Evolutionary conservation across 2,888 invertebrate genomes (phyloP).

Genomic region (Drosophila setosimentum): DNA sequence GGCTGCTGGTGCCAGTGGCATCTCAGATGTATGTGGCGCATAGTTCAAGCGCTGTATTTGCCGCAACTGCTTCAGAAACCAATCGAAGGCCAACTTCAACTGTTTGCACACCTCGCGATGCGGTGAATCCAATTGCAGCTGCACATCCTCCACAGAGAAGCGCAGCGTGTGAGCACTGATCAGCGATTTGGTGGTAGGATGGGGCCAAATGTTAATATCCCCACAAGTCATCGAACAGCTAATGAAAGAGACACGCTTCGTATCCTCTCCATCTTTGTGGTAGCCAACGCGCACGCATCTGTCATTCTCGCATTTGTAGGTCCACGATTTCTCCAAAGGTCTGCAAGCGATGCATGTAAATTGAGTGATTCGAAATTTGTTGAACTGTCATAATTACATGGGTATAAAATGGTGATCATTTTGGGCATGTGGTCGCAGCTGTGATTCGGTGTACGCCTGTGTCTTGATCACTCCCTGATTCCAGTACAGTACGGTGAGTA

Average conservation of each 20-base stretch:
- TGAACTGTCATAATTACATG: slow-evolving; percentile 71
- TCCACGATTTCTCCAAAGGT: slow-evolving; percentile 88
- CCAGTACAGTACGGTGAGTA: slow-evolving; percentile 88
- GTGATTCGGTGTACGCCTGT: slow-evolving; percentile 84
- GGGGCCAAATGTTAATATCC: slow-evolving; percentile 90
- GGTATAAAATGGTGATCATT: slow-evolving; percentile 67
- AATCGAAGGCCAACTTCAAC: slow-evolving; percentile 80
- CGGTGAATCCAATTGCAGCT: slow-evolving; percentile 80
- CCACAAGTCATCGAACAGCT: slow-evolving; percentile 93
- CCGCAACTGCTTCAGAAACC: slow-evolving; percentile 83
- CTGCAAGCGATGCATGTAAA: slow-evolving; percentile 54
- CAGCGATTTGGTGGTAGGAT: slow-evolving; percentile 90
- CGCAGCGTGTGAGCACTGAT: slow-evolving; percentile 89
- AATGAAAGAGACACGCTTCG: slow-evolving; percentile 87
- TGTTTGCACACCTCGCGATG: slow-evolving; percentile 78
- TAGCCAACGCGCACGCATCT: slow-evolving; percentile 88
- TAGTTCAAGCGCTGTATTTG: slow-evolving; percentile 81
- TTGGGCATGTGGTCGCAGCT: slow-evolving; percentile 75
- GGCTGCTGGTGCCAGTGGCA: slow-evolving; percentile 9
- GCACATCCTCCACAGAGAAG: slow-evolving; percentile 84
- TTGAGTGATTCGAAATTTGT: not conserved
- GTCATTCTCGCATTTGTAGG: slow-evolving; percentile 90
- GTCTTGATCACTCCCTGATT: slow-evolving; percentile 86
- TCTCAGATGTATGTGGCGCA: slow-evolving; percentile 41
- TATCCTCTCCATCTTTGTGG: slow-evolving; percentile 23